Conservation (phyloP, 1,140 invertebrate genomes). For the Diachasmimorpha longicaudata region DNA sequence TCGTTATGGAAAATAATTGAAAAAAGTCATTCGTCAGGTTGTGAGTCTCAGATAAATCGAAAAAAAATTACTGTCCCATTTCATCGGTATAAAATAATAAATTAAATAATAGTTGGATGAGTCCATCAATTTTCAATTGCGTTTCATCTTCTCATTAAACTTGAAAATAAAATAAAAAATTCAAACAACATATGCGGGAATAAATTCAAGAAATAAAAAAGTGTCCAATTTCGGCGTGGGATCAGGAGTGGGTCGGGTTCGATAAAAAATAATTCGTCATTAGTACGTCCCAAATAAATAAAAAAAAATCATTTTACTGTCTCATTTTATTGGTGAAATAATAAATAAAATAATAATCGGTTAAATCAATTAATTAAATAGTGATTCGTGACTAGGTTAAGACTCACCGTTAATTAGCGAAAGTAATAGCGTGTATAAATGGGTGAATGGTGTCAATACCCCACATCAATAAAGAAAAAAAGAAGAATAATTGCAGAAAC, state of each 20-base stretch:
- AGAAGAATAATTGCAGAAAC: neutral
- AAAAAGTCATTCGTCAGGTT: conserved; percentile 1
- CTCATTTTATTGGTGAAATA: conserved; percentile 37
- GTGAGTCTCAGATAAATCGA: conserved; percentile 58
- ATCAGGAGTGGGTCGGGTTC: conserved; percentile 18
- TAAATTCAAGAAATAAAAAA: neutral
- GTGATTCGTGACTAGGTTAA: conserved; percentile 64
- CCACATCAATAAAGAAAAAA: neutral
- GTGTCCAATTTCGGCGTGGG: conserved; percentile 19
- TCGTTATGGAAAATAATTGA: neutral
- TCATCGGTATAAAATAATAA: conserved; percentile 36
- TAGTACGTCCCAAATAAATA: conserved; percentile 59
- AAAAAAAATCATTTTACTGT: conserved; percentile 44
- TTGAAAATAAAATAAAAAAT: too few species aligned
- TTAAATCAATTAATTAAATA: conserved; percentile 49
- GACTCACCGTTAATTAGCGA: conserved; percentile 53
- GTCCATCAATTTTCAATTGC: too few species aligned
- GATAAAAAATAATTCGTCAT: neutral
- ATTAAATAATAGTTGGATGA: conserved; percentile 45
- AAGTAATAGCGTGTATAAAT: neutral
- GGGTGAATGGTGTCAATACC: too few species aligned
- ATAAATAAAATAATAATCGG: conserved; percentile 53
- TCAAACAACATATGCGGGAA: too few species aligned
- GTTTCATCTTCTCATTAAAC: too few species aligned
- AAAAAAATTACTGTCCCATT: conserved; percentile 45